Conservation (phyloP, 2,113 vertebrate species). For the Ascaphus truei region DNA sequence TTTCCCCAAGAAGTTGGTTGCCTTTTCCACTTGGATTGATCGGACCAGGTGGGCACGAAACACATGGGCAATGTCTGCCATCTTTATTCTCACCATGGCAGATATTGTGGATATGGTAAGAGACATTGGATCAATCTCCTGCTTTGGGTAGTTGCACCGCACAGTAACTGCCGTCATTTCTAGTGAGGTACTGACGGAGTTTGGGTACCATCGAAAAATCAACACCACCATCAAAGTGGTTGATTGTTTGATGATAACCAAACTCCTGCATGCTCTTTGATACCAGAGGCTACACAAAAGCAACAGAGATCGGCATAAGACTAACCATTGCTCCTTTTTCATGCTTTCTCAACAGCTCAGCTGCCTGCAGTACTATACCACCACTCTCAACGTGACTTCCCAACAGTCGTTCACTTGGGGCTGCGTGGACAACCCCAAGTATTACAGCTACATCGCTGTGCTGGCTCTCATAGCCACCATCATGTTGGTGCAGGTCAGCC, state of each 20-base stretch:
- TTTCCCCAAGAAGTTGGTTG: slow-evolving; percentile 83
- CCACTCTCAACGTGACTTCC: slow-evolving; percentile 50
- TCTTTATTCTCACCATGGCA: slow-evolving; percentile 86
- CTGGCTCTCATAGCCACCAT: slow-evolving; percentile 81
- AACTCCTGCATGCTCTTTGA: too few relatives aligned
- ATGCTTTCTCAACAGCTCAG: slow-evolving; percentile 67
- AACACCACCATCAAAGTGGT: too few relatives aligned
- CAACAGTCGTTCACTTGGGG: not conserved
- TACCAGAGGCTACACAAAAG: too few relatives aligned
- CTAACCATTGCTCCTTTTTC: not conserved
- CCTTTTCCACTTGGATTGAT: slow-evolving; percentile 92
- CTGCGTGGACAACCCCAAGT: slow-evolving; percentile 80
- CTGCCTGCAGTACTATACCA: slow-evolving; percentile 65
- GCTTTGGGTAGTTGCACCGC: too few relatives aligned
- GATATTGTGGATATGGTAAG: slow-evolving; percentile 90
- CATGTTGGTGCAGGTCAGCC: slow-evolving; percentile 93
- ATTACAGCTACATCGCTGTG: slow-evolving; percentile 84
- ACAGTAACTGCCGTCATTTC: too few relatives aligned
- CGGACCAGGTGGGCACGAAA: slow-evolving; percentile 91
- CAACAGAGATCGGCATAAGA: too few relatives aligned
- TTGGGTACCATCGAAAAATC: too few relatives aligned
- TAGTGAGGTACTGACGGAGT: too few relatives aligned
- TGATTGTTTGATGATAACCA: too few relatives aligned
- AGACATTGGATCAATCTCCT: too few relatives aligned
- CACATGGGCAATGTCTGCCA: slow-evolving; percentile 90